These are phyloP conservation scores for Musca domestica DNA, from an alignment of 1,140 invertebrate genomes.

Conservation along the genomic window DNA sequence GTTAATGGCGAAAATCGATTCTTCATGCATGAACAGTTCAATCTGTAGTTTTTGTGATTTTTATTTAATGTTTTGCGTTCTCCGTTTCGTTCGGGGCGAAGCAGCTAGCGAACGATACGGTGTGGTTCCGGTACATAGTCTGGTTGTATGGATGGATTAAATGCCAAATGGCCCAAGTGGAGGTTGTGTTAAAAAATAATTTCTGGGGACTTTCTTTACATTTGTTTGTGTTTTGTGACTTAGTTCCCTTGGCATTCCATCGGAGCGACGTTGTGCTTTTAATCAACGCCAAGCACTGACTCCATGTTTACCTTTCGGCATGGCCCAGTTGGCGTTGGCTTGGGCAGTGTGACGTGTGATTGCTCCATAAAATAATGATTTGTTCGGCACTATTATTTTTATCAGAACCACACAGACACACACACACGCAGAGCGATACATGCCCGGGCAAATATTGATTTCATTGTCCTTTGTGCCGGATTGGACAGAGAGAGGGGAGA, in stretches of 20 bases:
- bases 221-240: neutral
- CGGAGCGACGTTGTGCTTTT: neutral
- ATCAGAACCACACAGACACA: neutral
- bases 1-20: conserved; percentile 10
- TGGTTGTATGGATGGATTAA: too few relatives aligned
- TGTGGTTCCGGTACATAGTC: too few relatives aligned
- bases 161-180: too few relatives aligned
- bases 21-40: conserved; percentile 19
- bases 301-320: too few relatives aligned
- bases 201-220: neutral
- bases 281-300: neutral
- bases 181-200: too few relatives aligned
- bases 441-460: too few relatives aligned
- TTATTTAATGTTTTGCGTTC: neutral
- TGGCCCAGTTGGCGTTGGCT: too few relatives aligned
- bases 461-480: too few relatives aligned
- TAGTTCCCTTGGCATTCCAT: too few relatives aligned
- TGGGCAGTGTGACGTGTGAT: conserved; percentile 7
- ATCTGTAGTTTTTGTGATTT: conserved; percentile 9
- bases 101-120: too few relatives aligned
- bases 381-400: neutral
- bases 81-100: neutral
- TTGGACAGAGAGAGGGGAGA: too few relatives aligned
- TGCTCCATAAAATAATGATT: conserved; percentile 18
- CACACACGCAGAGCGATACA: too few relatives aligned